Evolutionary conservation across 2,888 invertebrate species (phyloP).

Genomic region (Amphipyra tragopoginis): DNA sequence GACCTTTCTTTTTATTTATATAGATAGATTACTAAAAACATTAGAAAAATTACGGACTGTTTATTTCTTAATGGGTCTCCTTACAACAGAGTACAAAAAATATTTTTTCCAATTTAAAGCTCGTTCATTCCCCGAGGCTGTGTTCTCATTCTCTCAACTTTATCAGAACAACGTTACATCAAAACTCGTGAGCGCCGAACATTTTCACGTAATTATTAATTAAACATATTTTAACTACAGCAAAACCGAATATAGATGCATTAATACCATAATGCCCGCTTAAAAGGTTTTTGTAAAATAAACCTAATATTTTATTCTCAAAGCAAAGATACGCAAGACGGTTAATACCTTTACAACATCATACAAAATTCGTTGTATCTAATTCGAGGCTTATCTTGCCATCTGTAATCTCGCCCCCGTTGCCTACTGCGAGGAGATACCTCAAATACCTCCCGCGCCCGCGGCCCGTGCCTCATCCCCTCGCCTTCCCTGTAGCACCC

Average conservation of each 20-base stretch:
- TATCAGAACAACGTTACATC: slow-evolving; percentile 13
- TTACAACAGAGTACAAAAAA: slow-evolving; percentile 24
- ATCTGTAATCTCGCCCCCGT: slow-evolving; percentile 86
- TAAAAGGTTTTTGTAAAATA: slow-evolving; percentile 76
- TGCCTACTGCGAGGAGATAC: slow-evolving; percentile 77
- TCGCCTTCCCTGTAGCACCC: slow-evolving; percentile 67
- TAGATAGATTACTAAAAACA: slow-evolving; percentile 4
- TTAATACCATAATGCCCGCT: slow-evolving; percentile 62
- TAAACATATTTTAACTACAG: slow-evolving; percentile 43
- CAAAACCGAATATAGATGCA: slow-evolving; percentile 45
- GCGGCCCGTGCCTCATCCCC: slow-evolving; percentile 51
- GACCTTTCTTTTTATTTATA: no score
- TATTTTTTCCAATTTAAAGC: slow-evolving; percentile 31
- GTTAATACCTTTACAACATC: slow-evolving; percentile 86
- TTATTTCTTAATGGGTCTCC: slow-evolving; percentile 13
- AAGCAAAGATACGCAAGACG: slow-evolving; percentile 77
- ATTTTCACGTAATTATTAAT: slow-evolving; percentile 43
- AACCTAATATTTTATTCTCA: slow-evolving; percentile 86
- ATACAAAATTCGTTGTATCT: slow-evolving; percentile 88
- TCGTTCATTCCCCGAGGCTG: slow-evolving; percentile 34
- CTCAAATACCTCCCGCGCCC: slow-evolving; percentile 75
- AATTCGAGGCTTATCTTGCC: slow-evolving; percentile 89
- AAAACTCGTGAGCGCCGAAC: slow-evolving; percentile 21
- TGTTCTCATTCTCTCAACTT: slow-evolving; percentile 36
- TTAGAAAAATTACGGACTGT: slow-evolving; percentile 6